phyloP scores from a whole-genome alignment of 37 sponge, comb jelly and placozoan genomes.

The Ianthella basta region DNA sequence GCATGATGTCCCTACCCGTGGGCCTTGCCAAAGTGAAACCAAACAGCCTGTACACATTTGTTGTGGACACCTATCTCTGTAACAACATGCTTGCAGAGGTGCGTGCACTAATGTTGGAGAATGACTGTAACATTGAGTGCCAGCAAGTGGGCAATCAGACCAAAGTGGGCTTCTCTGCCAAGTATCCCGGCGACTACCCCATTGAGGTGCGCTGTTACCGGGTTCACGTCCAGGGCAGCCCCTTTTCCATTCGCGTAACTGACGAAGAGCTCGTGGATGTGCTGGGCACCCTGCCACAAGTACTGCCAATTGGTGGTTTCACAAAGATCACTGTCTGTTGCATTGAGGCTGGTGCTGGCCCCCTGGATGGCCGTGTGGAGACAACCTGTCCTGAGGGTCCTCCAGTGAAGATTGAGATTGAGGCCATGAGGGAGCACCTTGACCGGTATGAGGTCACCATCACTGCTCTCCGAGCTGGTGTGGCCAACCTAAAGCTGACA shows the following conservation, averaged over 20 bases:
- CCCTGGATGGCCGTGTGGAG: neutral
- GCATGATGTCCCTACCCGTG: conserved; percentile 27
- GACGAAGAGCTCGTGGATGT: conserved; percentile 12
- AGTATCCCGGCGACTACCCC: conserved; percentile 59
- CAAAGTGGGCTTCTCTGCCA: conserved; percentile 27
- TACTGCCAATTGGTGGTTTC: conserved; percentile 23
- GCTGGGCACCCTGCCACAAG: neutral
- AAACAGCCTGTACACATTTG: neutral
- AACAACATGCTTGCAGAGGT: conserved; percentile 21
- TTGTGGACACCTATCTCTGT: conserved; percentile 14
- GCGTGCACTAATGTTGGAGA: conserved; percentile 3
- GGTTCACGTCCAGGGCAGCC: conserved; percentile 75
- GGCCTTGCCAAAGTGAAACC: conserved; percentile 17
- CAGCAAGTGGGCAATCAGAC: conserved; percentile 15
- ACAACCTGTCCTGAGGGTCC: neutral
- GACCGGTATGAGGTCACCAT: conserved; percentile 25
- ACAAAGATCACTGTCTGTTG: conserved; percentile 4
- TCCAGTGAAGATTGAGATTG: neutral
- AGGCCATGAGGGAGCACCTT: conserved; percentile 6
- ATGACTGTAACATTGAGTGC: conserved; percentile 27
- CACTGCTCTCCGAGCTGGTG: conserved; percentile 1
- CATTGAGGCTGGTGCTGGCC: conserved; percentile 25
- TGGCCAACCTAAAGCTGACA: neutral
- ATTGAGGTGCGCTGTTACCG: conserved; percentile 77
- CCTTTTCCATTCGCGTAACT: conserved; percentile 65